Evolutionary conservation across 2,797 vertebrate species (phyloP).

Genomic region (Schizopygopsis malacanthus): DNA sequence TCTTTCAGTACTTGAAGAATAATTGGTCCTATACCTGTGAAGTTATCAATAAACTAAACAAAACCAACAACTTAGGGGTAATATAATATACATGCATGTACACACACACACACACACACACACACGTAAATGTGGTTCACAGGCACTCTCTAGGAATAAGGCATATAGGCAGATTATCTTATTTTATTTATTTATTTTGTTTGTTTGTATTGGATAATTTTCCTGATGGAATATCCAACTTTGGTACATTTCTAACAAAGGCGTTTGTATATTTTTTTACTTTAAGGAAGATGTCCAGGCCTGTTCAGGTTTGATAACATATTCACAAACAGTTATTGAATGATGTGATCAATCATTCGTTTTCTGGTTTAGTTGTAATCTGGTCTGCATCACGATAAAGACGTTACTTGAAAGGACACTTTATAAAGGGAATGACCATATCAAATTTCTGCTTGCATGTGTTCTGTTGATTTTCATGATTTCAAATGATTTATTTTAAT

Average conservation of each 20-base stretch:
- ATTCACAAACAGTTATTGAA: neutral
- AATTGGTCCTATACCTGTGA: neutral
- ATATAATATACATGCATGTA: neutral
- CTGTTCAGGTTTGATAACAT: neutral
- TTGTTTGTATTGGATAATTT: too few relatives aligned
- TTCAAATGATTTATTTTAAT: neutral
- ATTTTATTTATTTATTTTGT: too few relatives aligned
- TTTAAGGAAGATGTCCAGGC: neutral
- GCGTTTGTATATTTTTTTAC: too few relatives aligned
- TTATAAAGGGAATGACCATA: constrained; percentile 97
- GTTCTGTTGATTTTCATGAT: neutral
- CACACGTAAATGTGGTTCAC: neutral
- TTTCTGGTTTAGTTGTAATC: constrained; percentile 86
- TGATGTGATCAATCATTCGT: neutral
- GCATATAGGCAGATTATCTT: too few relatives aligned
- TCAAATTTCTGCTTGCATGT: constrained; percentile 68
- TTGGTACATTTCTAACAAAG: too few relatives aligned
- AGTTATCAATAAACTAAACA: neutral
- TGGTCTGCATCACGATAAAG: constrained; percentile 99
- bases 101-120: neutral
- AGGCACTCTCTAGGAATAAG: too few relatives aligned
- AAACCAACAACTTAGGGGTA: neutral
- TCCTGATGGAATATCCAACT: too few relatives aligned
- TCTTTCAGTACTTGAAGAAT: constrained; percentile 8
- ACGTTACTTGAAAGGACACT: constrained; percentile 91